Conservation (phyloP, 2,888 invertebrate genomes). For the Lasioglossum oenotherae region DNA sequence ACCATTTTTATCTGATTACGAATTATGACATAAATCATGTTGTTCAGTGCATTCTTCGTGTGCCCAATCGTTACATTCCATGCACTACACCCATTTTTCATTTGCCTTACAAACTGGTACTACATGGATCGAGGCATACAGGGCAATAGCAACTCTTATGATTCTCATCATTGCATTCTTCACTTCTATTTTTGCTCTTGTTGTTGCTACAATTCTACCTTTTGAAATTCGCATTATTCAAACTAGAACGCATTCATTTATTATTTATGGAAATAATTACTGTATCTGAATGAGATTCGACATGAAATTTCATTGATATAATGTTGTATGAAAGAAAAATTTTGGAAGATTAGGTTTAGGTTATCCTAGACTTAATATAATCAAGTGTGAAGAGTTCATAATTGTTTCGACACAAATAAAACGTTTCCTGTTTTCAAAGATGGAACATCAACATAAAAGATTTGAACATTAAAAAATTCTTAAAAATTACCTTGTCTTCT, state of each 20-base stretch:
- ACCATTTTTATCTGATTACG: neutral
- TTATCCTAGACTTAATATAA: neutral
- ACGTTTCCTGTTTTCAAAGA: neutral
- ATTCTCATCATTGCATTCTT: neutral
- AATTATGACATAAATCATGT: neutral
- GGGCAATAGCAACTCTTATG: neutral
- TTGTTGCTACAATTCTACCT: neutral
- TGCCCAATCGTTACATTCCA: neutral
- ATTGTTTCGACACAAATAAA: neutral
- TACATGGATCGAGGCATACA: neutral
- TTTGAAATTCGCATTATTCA: neutral
- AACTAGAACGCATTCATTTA: neutral
- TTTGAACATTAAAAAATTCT: neutral
- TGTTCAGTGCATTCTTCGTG: conserved; percentile 2
- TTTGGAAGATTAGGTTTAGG: neutral
- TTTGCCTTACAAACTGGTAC: neutral
- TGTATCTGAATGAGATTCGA: no score
- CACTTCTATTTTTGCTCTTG: neutral
- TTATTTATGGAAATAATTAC: neutral
- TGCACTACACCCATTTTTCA: neutral
- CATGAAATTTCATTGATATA: neutral
- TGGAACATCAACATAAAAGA: neutral
- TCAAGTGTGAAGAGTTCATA: neutral
- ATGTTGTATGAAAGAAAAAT: no score
- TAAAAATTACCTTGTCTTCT: neutral